Evolutionary conservation across 2,797 vertebrate species (phyloP).

Genomic region (Apogon hyalosoma): DNA sequence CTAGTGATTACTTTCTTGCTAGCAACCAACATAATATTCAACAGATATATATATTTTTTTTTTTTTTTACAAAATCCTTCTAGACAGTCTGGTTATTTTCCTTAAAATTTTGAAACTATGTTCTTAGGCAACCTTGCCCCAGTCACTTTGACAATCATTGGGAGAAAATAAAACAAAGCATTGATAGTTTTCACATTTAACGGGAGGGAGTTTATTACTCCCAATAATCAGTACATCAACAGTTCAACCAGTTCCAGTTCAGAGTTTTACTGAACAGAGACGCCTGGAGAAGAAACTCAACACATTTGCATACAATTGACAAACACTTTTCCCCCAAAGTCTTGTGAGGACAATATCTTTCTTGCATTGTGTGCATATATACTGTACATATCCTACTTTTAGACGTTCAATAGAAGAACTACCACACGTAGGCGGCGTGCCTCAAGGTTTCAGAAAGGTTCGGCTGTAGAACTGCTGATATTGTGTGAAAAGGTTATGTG

Average conservation of each 20-base stretch:
- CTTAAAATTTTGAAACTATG: too few species aligned
- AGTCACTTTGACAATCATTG: too few species aligned
- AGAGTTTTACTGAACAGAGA: slow-evolving; percentile 3
- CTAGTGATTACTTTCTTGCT: too few species aligned
- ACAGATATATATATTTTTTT: too few species aligned
- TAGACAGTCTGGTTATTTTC: too few species aligned
- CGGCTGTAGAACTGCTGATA: slow-evolving; percentile 16
- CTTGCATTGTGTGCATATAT: neutral
- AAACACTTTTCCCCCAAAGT: neutral
- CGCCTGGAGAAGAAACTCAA: neutral
- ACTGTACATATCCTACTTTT: slow-evolving; percentile 2
- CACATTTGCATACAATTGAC: neutral
- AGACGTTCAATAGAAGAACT: neutral
- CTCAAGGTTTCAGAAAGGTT: slow-evolving; percentile 23
- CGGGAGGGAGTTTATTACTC: too few species aligned
- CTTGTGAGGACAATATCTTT: slow-evolving; percentile 4
- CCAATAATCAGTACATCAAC: neutral
- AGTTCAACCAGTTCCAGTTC: too few species aligned
- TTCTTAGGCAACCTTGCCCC: too few species aligned
- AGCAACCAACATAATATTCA: too few species aligned
- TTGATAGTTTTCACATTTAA: too few species aligned
- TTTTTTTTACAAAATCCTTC: too few species aligned
- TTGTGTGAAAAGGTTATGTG: slow-evolving; percentile 3
- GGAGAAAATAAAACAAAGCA: too few species aligned
- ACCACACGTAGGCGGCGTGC: slow-evolving; percentile 17